Base-by-base conservation (phyloP, 1,140 invertebrate species). In the Euwallacea fornicatus region DNA sequence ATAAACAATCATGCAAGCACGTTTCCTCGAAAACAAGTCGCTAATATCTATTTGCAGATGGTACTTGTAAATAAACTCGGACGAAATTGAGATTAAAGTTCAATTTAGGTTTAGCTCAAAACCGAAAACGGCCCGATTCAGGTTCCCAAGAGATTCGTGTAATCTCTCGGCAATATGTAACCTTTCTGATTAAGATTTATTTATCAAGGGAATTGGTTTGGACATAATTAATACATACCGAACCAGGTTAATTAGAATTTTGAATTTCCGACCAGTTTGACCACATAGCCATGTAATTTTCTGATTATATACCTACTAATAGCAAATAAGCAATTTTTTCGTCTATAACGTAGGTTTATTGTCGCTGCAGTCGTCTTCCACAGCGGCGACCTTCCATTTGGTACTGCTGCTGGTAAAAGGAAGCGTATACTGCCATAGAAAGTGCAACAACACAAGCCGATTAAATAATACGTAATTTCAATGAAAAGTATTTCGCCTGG, bases 211-310 rank as follows among this genome's bases (percentile, higher is more conserved):
- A 42, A 42, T 61, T 42, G 42, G 42, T 61, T 61, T 42, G 42
- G 42, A 43, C 33, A 13, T 61, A 42, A 61, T 42, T 61, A 42
- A 61, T 42, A 50, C 2, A 50, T 50, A 61, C 33, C 59, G 42
- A 61, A 61, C 42, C 59, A 61, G 21, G 59, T 61, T 61, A 61
- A 61, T 61, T 61, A 61, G 59, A 61, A 61, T 61, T 61, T 61
- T 44, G 59, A 61, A 61, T 61, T 61, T 61, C 42, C 42, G 59
- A 58, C 55, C 55, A 58, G 59, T 61, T 61, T 61, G 59, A 61
- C 59, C 33, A 43, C 21, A 42, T 61, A 15, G 1, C 21, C 10
- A 33, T 33, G 21, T 15, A 15, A 33, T 33, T 10, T 15, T 59
- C 21, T 33, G 21, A 4, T 33, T 33, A 33, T 33, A 33, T 33